These are phyloP conservation scores for Setipinna tenuifilis DNA, from an alignment of 2,797 vertebrate genomes.

Conservation along the genomic window DNA sequence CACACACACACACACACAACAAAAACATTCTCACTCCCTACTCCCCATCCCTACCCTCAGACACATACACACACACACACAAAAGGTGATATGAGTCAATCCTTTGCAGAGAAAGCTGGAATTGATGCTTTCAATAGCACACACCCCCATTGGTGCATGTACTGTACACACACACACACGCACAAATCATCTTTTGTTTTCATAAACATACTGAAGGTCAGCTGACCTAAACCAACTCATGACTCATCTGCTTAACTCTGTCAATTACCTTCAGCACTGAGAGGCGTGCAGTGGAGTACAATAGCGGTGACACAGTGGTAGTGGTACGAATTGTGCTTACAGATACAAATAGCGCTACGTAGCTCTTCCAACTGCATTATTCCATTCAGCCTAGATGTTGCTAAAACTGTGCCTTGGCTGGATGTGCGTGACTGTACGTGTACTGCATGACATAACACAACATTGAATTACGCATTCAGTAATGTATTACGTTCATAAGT, in stretches of 20 bases:
- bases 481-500: neutral
- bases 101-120: neutral
- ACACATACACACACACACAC: neutral
- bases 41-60: neutral
- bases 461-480: neutral
- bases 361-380: no score
- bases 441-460: neutral
- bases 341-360: neutral
- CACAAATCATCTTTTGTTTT: slow-evolving; percentile 21
- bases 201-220: slow-evolving; percentile 18
- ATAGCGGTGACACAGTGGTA: neutral
- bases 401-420: neutral
- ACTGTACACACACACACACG: neutral
- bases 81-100: neutral
- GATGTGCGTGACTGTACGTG: neutral
- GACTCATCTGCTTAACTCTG: neutral
- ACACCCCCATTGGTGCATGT: neutral
- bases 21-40: neutral
- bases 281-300: neutral
- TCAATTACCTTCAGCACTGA: neutral
- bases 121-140: neutral
- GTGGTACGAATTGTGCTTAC: neutral
- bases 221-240: neutral
- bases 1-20: neutral
- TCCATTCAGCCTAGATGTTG: neutral